Base-by-base conservation (phyloP, 2,888 invertebrate genomes). In the Pyrgus malvae region DNA sequence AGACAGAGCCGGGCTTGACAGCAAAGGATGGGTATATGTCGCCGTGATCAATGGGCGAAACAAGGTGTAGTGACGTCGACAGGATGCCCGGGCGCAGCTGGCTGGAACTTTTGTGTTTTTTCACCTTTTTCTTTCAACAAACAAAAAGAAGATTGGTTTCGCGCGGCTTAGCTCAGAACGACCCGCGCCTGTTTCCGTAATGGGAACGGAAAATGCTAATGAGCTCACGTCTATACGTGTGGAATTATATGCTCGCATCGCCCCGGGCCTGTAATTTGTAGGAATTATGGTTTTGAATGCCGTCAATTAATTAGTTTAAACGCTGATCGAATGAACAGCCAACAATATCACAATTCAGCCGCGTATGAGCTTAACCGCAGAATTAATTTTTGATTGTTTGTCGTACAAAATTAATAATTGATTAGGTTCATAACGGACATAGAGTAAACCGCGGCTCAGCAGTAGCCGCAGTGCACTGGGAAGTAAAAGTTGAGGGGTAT, bases 11-110 rank as follows among this genome's bases (percentile, higher is more conserved):
- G 23, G 42, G 50, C 59, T 56, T 55, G 70, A 63, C 53, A 60
- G 73, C 64, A 73, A 78, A 74, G 77, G 86, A 88, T 68, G 69
- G 73, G 62, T 50, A 58, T 71, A 80, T 64, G 64, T 69, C 67
- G 66, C 65, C 63, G 69, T 78, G 78, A 80, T 83, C 78, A 81
- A 83, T 83, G 79, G 77, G 76, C 72, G 78, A 72, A 79, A 79
- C 80, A 81, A 85, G 76, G 79, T 83, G 76, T 75, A 74, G 78
- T 83, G 80, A 84, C 80, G 83, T 80, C 74, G 81, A 84, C 88
- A 88, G 89, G 88, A 89, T 88, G 87, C 87, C 71, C 83, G 70
- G 69, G 80, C 86, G 89, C 89, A 89, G 88, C 88, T 89, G 89
- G 85, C 75, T 85, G 84, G 83, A 80, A 83, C 82, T 76, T 85